Evolutionary conservation across 2,113 vertebrate species (phyloP), one percentile per base, ranked within the genome.

Genomic region (Callocephalon fimbriatum): DNA sequence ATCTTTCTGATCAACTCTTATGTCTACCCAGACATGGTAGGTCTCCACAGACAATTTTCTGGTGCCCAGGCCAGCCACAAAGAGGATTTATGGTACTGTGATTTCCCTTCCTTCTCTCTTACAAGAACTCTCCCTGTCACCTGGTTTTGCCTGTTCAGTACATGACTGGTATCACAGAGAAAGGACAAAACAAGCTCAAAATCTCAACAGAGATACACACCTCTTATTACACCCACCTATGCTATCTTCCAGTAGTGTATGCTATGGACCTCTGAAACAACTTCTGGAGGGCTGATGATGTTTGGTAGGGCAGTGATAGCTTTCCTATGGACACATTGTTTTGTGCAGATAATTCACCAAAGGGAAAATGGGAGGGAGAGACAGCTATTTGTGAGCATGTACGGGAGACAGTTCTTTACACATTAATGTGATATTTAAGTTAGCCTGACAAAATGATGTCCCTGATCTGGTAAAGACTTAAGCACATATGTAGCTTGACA

Each of bases 301-400:
- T 6, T 65, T 7, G 71, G 22, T 23, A 48, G 50, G 10, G 20
- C 63, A 65, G 8, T 8, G n/a, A 62, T 32, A 48, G 59, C 27
- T 72, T 68, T 42, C n/a, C 42, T 27, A 3, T 0, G 10, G 32
- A 56, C 38, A 37, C 2, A 1, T 70, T 1, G 0, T 11, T 48
- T 5, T 32, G 32, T 54, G 32, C 58, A 74, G 50, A 20, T 25
- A 47, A 50, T 31, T 44, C 3, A 1, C 35, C 25, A 31, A 51
- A 68, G 9, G 56, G 31, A 73, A 93, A 83, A 35, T 10, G 10
- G 6, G 6, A 23, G 14, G 3, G 7, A 76, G 18, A 63, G 44
- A 15, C 12, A 47, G 5, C 15, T 27, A 61, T 72, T n/a, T n/a
- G 6, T 10, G 8, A 51, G 26, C 6, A 12, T 25, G 11, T 42